These are phyloP conservation scores for Branchinecta lindahli DNA, from an alignment of 1,140 invertebrate genomes.

Conservation along the genomic window DNA sequence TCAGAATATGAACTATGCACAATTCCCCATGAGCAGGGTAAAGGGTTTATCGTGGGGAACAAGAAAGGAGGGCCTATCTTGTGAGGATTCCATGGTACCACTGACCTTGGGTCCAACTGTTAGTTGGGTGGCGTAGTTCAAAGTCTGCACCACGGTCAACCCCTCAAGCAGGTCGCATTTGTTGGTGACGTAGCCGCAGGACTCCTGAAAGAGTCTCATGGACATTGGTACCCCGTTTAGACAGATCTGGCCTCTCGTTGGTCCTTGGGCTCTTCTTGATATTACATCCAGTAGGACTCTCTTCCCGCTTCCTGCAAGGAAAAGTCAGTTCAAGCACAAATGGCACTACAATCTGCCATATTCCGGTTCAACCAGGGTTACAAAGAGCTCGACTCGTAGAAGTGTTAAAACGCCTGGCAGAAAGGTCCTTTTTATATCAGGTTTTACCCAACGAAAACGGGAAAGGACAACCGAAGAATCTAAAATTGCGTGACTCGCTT, in stretches of 20 bases:
- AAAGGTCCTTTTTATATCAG: too few relatives aligned
- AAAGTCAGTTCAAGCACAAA: neutral
- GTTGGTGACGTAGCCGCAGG: conserved; percentile 68
- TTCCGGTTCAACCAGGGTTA: too few relatives aligned
- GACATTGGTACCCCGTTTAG: conserved; percentile 67
- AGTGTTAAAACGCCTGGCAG: too few relatives aligned
- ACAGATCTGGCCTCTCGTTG: conserved; percentile 59
- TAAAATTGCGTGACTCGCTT: too few relatives aligned
- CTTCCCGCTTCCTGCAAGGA: conserved; percentile 62
- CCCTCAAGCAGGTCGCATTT: conserved; percentile 64
- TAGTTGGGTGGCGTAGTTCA: conserved; percentile 54
- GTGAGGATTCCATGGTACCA: neutral
- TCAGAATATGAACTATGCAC: too few relatives aligned
- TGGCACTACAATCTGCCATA: too few relatives aligned
- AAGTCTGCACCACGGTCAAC: conserved; percentile 65
- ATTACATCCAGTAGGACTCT: conserved; percentile 77
- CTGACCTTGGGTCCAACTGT: conserved; percentile 43
- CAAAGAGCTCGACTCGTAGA: too few relatives aligned
- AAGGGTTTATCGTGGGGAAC: too few relatives aligned
- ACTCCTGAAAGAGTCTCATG: conserved; percentile 59
- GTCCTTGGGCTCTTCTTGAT: conserved; percentile 43
- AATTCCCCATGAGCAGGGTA: too few relatives aligned
- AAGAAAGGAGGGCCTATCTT: too few relatives aligned
- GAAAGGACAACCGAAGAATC: too few relatives aligned
- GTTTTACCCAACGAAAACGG: too few relatives aligned